Evolutionary conservation across 2,113 vertebrate species (phyloP), one percentile per base, ranked within the genome.

Genomic region (Rhea americana): DNA sequence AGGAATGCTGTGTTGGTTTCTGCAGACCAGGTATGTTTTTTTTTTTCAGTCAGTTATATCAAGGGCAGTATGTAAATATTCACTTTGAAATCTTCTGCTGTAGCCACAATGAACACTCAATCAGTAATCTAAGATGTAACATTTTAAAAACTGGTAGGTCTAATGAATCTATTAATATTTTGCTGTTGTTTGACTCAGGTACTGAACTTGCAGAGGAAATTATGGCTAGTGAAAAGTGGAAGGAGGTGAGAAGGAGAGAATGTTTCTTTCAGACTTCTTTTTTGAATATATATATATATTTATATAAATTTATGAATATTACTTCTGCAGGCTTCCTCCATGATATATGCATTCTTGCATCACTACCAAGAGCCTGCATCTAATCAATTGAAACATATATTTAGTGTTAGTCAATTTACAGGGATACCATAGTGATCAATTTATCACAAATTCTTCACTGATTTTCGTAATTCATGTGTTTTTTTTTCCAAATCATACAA

Each of bases 351-450:
- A 35, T 12, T 20, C 89, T 93, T 72, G 43, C 19, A 45, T 24
- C 30, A 61, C 56, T 82, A n/a, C 15, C 56, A 78, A 68, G 19
- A 13, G 56, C 39, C 77, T 93, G 26, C n/a, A 63, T 71, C 56
- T 89, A 92, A 92, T 87, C 56, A 92, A 26, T 26, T 73, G 25
- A 26, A 89, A 85, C 26, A 41, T 53, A 73, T 84, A 93, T 84
- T 85, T 91, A 79, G 13, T 83, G 19, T 81, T 84, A 82, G 37
- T 92, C 30, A 82, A 72, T 89, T 94, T 93, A 22, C 51, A 82
- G 39, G 24, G 24, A 79, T 79, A 79, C 43, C 1, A 0, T 68
- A 5, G 81, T 45, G 81, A 94, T 89, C 56, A 82, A 37, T 95
- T 92, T 85, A 89, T 91, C 78, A 87, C 20, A 84, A 82, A 84